phyloP scores from a whole-genome alignment of 2,888 invertebrate genomes.

The Drosophila sordidula region DNA sequence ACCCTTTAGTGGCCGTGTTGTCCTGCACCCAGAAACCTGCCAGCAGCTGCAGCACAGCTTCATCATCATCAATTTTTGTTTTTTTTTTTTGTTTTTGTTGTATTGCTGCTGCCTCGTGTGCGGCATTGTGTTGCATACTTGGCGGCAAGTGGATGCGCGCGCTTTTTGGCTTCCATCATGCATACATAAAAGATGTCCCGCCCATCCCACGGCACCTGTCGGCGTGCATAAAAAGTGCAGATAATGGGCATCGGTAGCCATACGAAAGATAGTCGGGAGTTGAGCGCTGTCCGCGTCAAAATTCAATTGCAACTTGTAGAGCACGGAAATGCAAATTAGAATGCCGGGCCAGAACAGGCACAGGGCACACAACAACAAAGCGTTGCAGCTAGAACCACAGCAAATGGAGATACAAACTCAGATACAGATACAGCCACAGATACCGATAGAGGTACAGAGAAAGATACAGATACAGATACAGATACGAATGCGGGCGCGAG shows the following conservation, averaged over 20 bases:
- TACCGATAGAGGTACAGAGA: neutral
- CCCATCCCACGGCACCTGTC: neutral
- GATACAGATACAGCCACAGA: conserved; percentile 4
- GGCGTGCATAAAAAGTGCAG: conserved; percentile 59
- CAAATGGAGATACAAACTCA: conserved; percentile 21
- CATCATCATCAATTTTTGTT: conserved; percentile 71
- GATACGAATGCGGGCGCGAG: conserved; percentile 3
- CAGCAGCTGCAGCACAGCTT: conserved; percentile 49
- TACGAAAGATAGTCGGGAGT: conserved; percentile 27
- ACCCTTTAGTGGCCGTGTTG: too few relatives aligned
- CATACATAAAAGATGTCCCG: conserved; percentile 71
- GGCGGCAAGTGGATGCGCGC: conserved; percentile 16
- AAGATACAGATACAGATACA: conserved; percentile 4
- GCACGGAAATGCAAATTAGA: conserved; percentile 73
- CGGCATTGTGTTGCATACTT: conserved; percentile 42
- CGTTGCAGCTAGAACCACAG: conserved; percentile 11
- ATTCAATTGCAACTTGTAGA: conserved; percentile 69
- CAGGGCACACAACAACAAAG: conserved; percentile 18
- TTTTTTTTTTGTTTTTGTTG: conserved; percentile 37
- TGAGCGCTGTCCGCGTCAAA: conserved; percentile 65
- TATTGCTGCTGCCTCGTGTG: conserved; percentile 21
- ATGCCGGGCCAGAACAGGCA: conserved; percentile 31
- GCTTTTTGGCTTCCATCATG: conserved; percentile 64
- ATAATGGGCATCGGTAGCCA: conserved; percentile 60
- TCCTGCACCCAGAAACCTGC: conserved; percentile 11